A percentile compares a stretch with the other conserved stretches of the same genome.
Conservation (phyloP, 2,888 invertebrate genomes). For the Amphiduros pacificus region DNA sequence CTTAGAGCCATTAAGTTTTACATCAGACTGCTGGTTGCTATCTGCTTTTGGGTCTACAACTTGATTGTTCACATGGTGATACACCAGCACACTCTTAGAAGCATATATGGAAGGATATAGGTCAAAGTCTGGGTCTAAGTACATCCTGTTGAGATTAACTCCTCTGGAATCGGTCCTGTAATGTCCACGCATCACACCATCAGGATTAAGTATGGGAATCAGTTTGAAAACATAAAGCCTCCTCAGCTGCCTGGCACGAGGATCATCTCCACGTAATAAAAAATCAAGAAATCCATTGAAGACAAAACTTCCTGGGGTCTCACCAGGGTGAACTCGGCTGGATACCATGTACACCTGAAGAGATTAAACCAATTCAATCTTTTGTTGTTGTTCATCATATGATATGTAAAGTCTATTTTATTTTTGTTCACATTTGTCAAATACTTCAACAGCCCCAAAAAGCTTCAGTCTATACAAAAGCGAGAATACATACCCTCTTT, state of each 20-base stretch:
- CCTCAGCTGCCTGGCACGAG: constrained; percentile 73
- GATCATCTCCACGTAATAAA: constrained; percentile 72
- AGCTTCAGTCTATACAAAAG: background rate
- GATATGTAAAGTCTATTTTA: too few relatives aligned
- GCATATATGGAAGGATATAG: constrained; percentile 86
- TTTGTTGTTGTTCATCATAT: too few relatives aligned
- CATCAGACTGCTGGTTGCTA: too few relatives aligned
- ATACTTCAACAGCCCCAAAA: too few relatives aligned
- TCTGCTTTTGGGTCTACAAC: constrained; percentile 24
- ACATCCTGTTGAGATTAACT: constrained; percentile 84
- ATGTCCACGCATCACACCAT: constrained; percentile 78
- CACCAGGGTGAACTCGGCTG: constrained; percentile 89
- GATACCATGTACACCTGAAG: constrained; percentile 78
- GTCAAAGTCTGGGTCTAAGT: constrained; percentile 74
- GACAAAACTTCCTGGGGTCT: constrained; percentile 88
- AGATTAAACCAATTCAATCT: too few relatives aligned
- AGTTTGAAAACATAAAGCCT: constrained; percentile 78
- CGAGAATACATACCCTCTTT: constrained; percentile 48
- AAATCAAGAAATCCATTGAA: constrained; percentile 85
- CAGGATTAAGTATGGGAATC: constrained; percentile 88
- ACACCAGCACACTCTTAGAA: constrained; percentile 70
- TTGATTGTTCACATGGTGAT: constrained; percentile 58
- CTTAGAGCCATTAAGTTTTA: too few relatives aligned
- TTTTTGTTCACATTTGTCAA: too few relatives aligned
- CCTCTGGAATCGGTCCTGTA: constrained; percentile 78